Evolutionary conservation across 2,113 vertebrate species (phyloP).

Genomic region (Aegithalos caudatus): DNA sequence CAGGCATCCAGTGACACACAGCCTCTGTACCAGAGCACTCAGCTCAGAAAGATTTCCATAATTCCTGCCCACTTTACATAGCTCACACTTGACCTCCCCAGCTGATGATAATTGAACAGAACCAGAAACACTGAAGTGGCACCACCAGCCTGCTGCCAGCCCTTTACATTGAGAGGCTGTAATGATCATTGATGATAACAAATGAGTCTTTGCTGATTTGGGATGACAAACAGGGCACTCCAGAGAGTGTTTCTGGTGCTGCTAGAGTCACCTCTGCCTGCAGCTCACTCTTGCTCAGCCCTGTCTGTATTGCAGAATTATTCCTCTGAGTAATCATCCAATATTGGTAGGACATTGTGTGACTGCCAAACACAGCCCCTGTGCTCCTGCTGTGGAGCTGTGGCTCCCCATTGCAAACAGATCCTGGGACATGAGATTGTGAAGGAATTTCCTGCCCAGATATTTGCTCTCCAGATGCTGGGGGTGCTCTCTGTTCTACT

Average conservation of each 20-base stretch:
- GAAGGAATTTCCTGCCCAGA: neutral
- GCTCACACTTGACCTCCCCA: conserved; percentile 14
- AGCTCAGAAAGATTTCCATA: neutral
- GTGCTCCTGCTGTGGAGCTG: neutral
- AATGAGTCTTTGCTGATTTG: neutral
- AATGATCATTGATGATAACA: neutral
- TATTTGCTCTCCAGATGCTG: neutral
- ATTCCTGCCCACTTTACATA: neutral
- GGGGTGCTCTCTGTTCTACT: neutral
- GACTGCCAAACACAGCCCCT: neutral
- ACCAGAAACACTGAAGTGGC: neutral
- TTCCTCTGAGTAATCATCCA: neutral
- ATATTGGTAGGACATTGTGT: fast-evolving
- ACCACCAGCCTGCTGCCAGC: neutral
- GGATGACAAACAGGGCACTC: neutral
- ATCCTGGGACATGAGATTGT: neutral
- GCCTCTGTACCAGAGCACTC: neutral
- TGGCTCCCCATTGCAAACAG: neutral
- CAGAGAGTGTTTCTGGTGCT: neutral
- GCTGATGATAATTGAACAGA: neutral
- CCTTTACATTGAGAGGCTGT: neutral
- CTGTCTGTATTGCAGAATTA: neutral
- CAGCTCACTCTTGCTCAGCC: neutral
- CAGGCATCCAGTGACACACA: neutral
- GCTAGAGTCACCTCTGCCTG: neutral